Evolutionary conservation across 2,888 invertebrate genomes (phyloP).

Genomic region (Rhopalosiphum nymphaeae): DNA sequence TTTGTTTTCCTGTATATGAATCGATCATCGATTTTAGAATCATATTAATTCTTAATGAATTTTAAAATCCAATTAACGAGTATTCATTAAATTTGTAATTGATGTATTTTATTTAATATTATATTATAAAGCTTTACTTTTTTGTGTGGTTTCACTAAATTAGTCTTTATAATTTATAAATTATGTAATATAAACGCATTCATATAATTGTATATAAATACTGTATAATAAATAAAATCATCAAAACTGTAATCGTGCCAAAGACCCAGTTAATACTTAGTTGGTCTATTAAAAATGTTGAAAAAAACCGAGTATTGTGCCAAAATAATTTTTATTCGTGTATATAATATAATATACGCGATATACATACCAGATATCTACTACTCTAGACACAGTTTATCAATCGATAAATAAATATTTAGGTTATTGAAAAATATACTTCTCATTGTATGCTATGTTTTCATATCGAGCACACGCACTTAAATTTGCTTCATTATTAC

Average conservation of each 20-base stretch:
- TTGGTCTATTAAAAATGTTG: not conserved
- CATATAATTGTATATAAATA: not conserved
- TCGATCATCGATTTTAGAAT: not conserved
- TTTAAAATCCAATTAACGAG: not conserved
- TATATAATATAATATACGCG: not conserved
- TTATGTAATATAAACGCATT: not conserved
- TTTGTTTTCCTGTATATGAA: not conserved
- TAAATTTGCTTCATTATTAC: not conserved
- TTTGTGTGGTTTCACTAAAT: not conserved
- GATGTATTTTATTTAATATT: not conserved
- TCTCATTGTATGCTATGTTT: not conserved
- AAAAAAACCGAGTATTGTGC: not conserved
- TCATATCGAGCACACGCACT: not conserved
- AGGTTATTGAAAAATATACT: not conserved
- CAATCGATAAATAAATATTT: not conserved
- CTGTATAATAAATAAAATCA: constrained; percentile 11
- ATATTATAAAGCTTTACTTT: not conserved
- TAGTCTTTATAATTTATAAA: not conserved
- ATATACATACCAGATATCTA: not conserved
- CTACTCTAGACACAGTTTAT: not conserved
- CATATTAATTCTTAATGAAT: not conserved
- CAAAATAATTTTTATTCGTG: not conserved
- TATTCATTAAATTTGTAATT: not conserved
- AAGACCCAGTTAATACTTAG: not conserved
- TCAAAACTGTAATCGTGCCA: not conserved